Conservation (phyloP, 2,797 vertebrate genomes). For the Esox masquinongy region DNA sequence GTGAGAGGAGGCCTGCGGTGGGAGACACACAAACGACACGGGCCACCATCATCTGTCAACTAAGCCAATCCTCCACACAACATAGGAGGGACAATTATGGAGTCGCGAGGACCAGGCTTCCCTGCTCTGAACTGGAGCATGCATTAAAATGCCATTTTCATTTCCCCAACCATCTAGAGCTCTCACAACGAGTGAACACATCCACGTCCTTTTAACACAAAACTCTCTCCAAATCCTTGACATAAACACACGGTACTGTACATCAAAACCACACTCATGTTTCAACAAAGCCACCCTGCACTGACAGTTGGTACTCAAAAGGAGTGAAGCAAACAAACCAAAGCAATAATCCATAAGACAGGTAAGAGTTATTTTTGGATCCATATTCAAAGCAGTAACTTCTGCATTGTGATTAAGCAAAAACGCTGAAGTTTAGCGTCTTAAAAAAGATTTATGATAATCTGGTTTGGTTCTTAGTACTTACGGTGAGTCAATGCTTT, state of each 20-base stretch:
- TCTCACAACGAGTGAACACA: constrained; percentile 12
- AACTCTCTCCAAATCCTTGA: constrained; percentile 6
- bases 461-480: constrained; percentile 68
- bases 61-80: constrained; percentile 55
- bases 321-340: constrained; percentile 19
- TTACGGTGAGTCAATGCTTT: constrained; percentile 99
- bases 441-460: constrained; percentile 1
- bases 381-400: constrained; percentile 69
- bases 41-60: constrained; percentile 76
- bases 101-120: background rate
- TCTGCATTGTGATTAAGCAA: constrained; percentile 60
- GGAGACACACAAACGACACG: constrained; percentile 79
- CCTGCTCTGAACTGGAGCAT: background rate
- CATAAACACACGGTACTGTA: background rate
- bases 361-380: constrained; percentile 60
- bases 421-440: constrained; percentile 64
- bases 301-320: background rate
- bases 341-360: constrained; percentile 51
- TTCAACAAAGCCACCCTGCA: background rate
- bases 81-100: constrained; percentile 7
- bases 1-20: constrained; percentile 86
- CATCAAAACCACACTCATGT: background rate
- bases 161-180: background rate
- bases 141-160: background rate
- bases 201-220: background rate